Evolutionary conservation across 2,797 vertebrate genomes (phyloP).

Genomic region (Pangasius larnaudii): DNA sequence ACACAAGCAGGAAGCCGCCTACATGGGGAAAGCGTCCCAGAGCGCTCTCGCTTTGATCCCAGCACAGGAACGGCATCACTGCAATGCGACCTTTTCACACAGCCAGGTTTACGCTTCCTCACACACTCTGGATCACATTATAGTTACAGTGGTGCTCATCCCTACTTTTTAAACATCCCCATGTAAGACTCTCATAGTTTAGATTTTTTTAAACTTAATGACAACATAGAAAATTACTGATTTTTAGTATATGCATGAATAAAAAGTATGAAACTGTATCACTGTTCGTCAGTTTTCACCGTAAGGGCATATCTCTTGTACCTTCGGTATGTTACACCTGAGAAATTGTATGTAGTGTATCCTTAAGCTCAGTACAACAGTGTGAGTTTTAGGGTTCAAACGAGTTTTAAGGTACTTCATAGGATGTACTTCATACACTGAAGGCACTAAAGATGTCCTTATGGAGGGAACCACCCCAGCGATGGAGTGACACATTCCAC

Average conservation of each 20-base stretch:
- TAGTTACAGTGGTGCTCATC: not conserved
- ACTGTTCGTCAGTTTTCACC: too few species aligned
- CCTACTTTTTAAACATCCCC: not conserved
- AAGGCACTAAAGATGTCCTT: not conserved
- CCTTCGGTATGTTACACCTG: not conserved
- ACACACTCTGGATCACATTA: not conserved
- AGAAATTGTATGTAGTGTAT: not conserved
- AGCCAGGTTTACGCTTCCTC: constrained; percentile 21
- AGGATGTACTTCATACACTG: too few species aligned
- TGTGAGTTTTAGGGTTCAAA: not conserved
- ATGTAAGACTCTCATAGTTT: not conserved
- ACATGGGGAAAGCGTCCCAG: constrained; percentile 36
- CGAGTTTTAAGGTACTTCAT: not conserved
- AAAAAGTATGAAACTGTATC: not conserved
- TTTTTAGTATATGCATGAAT: not conserved
- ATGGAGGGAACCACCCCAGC: not conserved
- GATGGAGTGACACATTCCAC: not conserved
- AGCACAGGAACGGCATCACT: constrained; percentile 18
- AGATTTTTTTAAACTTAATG: not conserved
- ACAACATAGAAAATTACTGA: not conserved
- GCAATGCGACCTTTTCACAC: constrained; percentile 19
- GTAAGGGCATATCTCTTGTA: not conserved
- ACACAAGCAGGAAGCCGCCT: constrained; percentile 44
- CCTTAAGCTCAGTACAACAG: not conserved
- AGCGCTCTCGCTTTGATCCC: constrained; percentile 31